Conservation (phyloP, 2,797 vertebrate species). For the Sternarchorhynchus goeldii region DNA sequence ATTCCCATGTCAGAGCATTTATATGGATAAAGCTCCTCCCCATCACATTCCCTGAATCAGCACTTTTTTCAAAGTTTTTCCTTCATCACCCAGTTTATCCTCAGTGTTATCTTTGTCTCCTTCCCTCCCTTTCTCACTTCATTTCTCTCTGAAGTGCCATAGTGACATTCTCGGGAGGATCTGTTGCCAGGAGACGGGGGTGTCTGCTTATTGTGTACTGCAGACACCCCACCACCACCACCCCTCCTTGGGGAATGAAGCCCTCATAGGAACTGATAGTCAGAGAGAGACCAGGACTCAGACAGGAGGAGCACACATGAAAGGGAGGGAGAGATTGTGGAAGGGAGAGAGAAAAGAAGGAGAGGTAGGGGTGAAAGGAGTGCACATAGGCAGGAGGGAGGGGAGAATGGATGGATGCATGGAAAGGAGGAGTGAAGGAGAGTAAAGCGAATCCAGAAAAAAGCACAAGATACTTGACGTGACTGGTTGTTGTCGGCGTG, state of each 20-base stretch:
- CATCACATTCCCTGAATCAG: constrained; percentile 36
- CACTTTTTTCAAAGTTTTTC: constrained; percentile 26
- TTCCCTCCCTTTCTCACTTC: constrained; percentile 43
- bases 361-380: neutral
- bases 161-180: constrained; percentile 68
- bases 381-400: neutral
- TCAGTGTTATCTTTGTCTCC: constrained; percentile 22
- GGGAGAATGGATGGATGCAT: neutral
- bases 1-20: too few species aligned
- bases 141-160: constrained; percentile 49
- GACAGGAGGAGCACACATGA: constrained; percentile 58
- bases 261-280: constrained; percentile 56
- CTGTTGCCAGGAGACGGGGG: constrained; percentile 83
- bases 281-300: constrained; percentile 66
- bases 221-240: too few species aligned
- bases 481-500: too few species aligned
- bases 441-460: neutral
- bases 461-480: too few species aligned
- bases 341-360: neutral
- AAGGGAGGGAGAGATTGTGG: constrained; percentile 40
- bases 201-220: constrained; percentile 73
- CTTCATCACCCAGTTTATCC: constrained; percentile 12
- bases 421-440: neutral
- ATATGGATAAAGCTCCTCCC: neutral
- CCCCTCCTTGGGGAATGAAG: too few species aligned